Base-by-base conservation (phyloP, 2,113 vertebrate genomes). In the Thunnus thynnus region DNA sequence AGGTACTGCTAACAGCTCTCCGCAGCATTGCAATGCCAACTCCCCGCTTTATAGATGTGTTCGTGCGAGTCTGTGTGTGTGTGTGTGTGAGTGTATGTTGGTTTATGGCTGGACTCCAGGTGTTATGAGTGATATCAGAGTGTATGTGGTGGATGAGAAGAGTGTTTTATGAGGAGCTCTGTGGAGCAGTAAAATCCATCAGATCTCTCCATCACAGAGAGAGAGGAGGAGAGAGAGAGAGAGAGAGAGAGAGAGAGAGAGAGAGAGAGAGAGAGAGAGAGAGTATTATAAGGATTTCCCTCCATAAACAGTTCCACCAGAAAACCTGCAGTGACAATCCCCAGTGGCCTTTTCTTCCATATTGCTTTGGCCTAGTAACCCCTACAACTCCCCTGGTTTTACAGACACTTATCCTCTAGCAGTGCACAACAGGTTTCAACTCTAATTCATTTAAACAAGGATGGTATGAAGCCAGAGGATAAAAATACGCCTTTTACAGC, bases 51-150 rank as follows among this genome's bases (percentile, higher is more conserved):
- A 91, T 85, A 72, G 78, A 87, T 88, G 79, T 83, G 73, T 48
- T 52, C 8, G 62, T 30, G 60, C 18, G 5, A 57, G 56, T 70
- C 55, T 55, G 56, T 13, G 57, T 76, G 63, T 13, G 12, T 66
- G 63, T 68, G 69, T n/a, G 72, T 63, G 78, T 54, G 83, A 52
- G 86, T 77, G 48, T 70, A 74, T 51, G 60, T 51, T 54, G 57
- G 70, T 83, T 91, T 84, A 83, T 94, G 92, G 87, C 89, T 70
- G 64, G 70, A 86, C 79, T 93, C 88, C 91, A 90, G 87, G 91
- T 91, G 89, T 92, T 93, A 93, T 90, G 89, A 92, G 79, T 88
- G 92, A 94, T 91, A 91, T 92, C 80, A 86, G 85, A 80, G 82
- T 84, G 84, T 86, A 80, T 81, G 90, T 83, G 86, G 82, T 77